These are phyloP conservation scores for Pseudorhombus dupliciocellatus DNA, from an alignment of 2,113 vertebrate species.

Conservation along the genomic window DNA sequence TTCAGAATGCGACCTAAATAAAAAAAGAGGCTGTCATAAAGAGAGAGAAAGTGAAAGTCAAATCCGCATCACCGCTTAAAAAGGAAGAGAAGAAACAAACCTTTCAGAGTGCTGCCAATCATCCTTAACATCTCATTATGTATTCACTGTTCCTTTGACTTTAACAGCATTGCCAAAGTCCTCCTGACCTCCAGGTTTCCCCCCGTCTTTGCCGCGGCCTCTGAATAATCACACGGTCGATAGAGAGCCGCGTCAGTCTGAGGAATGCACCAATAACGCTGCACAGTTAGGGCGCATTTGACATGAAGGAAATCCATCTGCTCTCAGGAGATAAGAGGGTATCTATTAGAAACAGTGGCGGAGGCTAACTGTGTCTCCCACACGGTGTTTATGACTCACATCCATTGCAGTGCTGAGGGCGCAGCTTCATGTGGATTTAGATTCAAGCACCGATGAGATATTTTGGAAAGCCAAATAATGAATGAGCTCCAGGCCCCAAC, in stretches of 20 bases:
- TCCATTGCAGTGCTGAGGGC: constrained; percentile 9
- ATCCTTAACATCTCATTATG: constrained; percentile 34
- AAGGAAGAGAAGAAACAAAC: constrained; percentile 42
- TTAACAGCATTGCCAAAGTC: background rate
- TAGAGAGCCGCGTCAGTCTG: constrained; percentile 6
- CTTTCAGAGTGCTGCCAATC: constrained; percentile 52
- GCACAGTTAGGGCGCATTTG: constrained; percentile 3
- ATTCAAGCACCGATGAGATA: background rate
- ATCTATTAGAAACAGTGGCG: constrained; percentile 39
- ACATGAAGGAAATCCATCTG: constrained; percentile 61
- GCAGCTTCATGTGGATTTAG: constrained; percentile 18
- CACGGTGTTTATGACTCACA: background rate
- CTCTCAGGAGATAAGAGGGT: constrained; percentile 72
- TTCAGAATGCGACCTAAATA: background rate
- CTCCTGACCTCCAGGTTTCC: background rate
- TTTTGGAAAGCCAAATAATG: constrained; percentile 11
- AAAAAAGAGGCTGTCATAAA: background rate
- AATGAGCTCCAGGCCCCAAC: background rate
- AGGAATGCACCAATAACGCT: constrained; percentile 27
- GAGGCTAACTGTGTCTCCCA: constrained; percentile 15
- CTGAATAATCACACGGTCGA: constrained; percentile 6
- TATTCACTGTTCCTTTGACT: background rate
- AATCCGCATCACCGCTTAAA: background rate
- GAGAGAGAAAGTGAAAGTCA: background rate
- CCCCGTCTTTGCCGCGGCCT: background rate